Percentiles rank a stretch among this genome's conserved stretches.
phyloP scores from a whole-genome alignment of 2,888 invertebrate genomes.

The Polydrusus cervinus region DNA sequence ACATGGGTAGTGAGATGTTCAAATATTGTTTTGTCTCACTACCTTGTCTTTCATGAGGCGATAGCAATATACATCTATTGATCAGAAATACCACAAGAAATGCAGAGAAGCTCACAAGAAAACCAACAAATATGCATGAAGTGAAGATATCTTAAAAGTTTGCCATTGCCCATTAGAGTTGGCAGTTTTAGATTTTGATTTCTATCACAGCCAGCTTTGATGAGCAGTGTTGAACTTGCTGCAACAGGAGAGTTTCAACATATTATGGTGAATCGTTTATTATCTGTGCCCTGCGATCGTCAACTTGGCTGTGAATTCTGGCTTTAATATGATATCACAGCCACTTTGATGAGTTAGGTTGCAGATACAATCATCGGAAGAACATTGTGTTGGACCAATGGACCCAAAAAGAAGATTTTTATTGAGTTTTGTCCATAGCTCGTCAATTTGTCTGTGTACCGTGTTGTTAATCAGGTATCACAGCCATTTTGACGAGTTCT shows the following conservation, averaged over 20 bases:
- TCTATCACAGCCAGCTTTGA: constrained; percentile 98
- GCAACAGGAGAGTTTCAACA: constrained; percentile 19
- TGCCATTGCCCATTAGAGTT: constrained; percentile 70
- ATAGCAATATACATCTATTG: constrained; percentile 53
- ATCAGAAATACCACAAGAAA: constrained; percentile 5
- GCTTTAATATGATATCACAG: constrained; percentile 88
- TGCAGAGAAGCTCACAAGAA: neutral
- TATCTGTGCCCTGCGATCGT: constrained; percentile 77
- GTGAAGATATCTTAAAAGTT: constrained; percentile 50
- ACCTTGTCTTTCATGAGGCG: constrained; percentile 98
- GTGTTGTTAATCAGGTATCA: constrained; percentile 81
- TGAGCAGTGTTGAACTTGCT: constrained; percentile 82
- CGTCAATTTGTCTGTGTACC: constrained; percentile 88
- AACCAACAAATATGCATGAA: neutral
- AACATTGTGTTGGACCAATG: constrained; percentile 16
- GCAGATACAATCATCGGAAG: constrained; percentile 51
- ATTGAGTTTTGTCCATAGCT: constrained; percentile 72
- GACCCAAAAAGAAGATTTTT: neutral
- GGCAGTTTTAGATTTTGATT: constrained; percentile 84
- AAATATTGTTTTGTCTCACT: constrained; percentile 86
- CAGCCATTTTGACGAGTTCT: constrained; percentile 97
- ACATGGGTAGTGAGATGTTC: constrained; percentile 99
- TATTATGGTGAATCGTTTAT: neutral
- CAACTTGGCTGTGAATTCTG: constrained; percentile 93
- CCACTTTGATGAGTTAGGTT: constrained; percentile 96